Base-by-base conservation (phyloP, 2,797 vertebrate genomes). In the Myotis myotis region DNA sequence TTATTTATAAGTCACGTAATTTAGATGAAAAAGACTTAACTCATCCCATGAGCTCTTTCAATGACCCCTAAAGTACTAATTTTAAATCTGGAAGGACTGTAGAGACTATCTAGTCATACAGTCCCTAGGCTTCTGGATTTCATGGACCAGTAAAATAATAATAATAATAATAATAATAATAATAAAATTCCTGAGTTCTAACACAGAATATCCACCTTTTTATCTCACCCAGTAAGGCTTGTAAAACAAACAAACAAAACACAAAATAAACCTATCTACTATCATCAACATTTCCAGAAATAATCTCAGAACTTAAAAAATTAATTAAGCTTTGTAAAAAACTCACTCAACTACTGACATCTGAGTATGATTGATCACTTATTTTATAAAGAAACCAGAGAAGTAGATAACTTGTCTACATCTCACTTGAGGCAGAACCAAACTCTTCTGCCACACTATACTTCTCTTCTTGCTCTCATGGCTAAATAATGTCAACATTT, bases 301-400 rank as follows among this genome's bases (percentile, higher is more conserved):
- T 19, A 91, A 53, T 57, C 10, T 72, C 60, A 87, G 28, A 93
- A 60, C 70, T 95, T 89, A 86, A 86, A 82, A 94, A 82, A 25
- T 71, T 82, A 95, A 96, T 28, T 82, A 49, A 81, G 28, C 25
- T 82, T 87, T 82, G 12, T 88, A 44, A 92, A 91, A 95, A 95
- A 70, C 12, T 53, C 70, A 83, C 19, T 71, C 36, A 85, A 72
- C 75, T 82, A 86, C 10, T 55, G 30, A 23, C 75, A 82, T 66
- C 6, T 86, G 30, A 16, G n/a, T 88, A 78, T 41, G 28, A 68
- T 0, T 49, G 28, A 66, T 62, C n/a, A 38, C 16, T 75, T 75
- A 20, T 20, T 92, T 83, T 72, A 36, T 80, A 79, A 88, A 90
- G 51, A 80, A 92, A 85, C 8, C 41, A 68, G 33, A 64, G 17